These are phyloP conservation scores for Noctua janthe DNA, from an alignment of 2,888 invertebrate species.

Conservation along the genomic window DNA sequence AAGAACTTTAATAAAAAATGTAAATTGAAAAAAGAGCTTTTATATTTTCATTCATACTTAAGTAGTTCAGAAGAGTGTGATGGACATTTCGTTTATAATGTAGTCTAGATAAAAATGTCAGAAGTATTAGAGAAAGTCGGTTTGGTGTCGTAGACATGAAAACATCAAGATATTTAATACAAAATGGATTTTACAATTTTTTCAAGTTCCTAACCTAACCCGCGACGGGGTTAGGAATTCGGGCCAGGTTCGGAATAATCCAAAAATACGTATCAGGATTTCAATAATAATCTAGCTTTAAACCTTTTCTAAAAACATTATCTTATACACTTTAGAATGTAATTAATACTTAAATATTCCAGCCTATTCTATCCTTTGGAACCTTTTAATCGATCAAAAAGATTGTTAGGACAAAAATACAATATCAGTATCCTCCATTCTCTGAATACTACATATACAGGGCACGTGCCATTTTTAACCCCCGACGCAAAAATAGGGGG, in stretches of 20 bases:
- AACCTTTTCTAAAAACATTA: background rate
- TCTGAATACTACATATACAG: too few relatives aligned
- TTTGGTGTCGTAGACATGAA: background rate
- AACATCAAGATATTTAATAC: background rate
- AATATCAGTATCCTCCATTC: too few relatives aligned
- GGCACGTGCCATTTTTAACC: too few relatives aligned
- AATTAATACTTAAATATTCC: background rate
- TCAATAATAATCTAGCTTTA: background rate
- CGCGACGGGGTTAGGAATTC: too few relatives aligned
- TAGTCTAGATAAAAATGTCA: constrained; percentile 16
- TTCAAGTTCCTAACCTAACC: too few relatives aligned
- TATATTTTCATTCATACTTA: constrained; percentile 3
- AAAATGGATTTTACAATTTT: background rate
- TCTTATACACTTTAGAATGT: background rate
- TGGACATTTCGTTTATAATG: constrained; percentile 7
- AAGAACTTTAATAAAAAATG: background rate
- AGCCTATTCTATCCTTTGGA: background rate
- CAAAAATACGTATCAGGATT: background rate
- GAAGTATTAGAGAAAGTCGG: background rate
- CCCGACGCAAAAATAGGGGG: too few relatives aligned
- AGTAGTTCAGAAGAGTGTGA: background rate
- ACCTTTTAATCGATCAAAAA: background rate
- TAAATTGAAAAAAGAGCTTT: background rate
- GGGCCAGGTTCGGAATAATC: too few relatives aligned
- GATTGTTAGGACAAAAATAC: background rate